These are phyloP conservation scores for Tribolium castaneum DNA, from an alignment of 1,140 invertebrate genomes.

Conservation along the genomic window DNA sequence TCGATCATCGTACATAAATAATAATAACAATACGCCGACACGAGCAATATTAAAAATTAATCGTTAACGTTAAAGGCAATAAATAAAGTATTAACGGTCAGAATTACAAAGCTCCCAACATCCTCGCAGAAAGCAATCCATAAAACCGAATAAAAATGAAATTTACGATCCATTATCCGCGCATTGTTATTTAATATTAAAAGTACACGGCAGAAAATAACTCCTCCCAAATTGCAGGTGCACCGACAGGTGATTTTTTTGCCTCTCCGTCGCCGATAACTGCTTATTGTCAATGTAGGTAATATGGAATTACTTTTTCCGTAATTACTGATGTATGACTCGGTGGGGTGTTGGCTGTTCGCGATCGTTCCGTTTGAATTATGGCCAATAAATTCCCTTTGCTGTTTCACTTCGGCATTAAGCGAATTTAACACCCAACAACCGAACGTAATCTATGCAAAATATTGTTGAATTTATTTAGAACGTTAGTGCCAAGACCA, in stretches of 20 bases:
- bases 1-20: neutral
- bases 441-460: conserved; percentile 17
- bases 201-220: conserved; percentile 15
- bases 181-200: conserved; percentile 28
- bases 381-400: conserved; percentile 28
- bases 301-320: conserved; percentile 13
- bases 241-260: conserved; percentile 32
- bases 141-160: conserved; percentile 13
- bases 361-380: conserved; percentile 8
- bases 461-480: conserved; percentile 14
- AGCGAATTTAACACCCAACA: conserved; percentile 13
- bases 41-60: conserved; percentile 19
- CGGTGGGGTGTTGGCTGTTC: conserved; percentile 24
- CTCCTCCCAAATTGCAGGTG: conserved; percentile 19
- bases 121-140: conserved; percentile 21
- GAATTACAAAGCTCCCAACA: conserved; percentile 30
- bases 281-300: conserved; percentile 13
- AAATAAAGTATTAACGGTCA: conserved; percentile 18
- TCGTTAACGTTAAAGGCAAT: conserved; percentile 23
- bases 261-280: neutral
- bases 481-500: neutral
- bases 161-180: conserved; percentile 12
- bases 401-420: conserved; percentile 10
- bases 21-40: conserved; percentile 1
- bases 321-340: conserved; percentile 25